These are phyloP conservation scores for Hormaphis cornu DNA, from an alignment of 1,140 invertebrate species.

Conservation along the genomic window DNA sequence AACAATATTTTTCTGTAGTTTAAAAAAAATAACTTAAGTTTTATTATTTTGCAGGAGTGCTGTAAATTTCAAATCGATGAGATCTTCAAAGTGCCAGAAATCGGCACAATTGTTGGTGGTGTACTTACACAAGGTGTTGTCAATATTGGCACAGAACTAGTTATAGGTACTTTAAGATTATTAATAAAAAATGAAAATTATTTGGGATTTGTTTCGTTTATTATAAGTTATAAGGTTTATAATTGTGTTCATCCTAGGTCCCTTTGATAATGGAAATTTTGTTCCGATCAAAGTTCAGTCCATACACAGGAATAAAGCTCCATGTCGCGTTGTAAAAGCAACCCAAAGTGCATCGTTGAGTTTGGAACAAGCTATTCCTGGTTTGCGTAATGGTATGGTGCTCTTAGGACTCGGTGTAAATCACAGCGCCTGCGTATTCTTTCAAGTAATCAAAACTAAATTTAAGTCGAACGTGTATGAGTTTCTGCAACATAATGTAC, in stretches of 20 bases:
- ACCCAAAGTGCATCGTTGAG: conserved; percentile 85
- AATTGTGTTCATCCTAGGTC: conserved; percentile 49
- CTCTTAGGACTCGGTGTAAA: conserved; percentile 50
- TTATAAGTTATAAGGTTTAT: neutral
- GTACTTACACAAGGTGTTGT: conserved; percentile 75
- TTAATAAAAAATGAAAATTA: neutral
- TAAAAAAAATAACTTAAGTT: neutral
- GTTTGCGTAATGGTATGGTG: conserved; percentile 76
- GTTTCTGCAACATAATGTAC: neutral
- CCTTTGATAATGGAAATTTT: conserved; percentile 73
- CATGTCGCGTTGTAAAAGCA: conserved; percentile 73
- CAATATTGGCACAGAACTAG: conserved; percentile 66
- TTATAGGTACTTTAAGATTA: conserved; percentile 48
- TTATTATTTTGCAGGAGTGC: conserved; percentile 6
- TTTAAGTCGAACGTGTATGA: neutral
- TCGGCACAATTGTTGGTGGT: conserved; percentile 71
- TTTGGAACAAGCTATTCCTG: conserved; percentile 53
- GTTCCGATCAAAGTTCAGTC: conserved; percentile 66
- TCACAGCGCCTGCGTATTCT: conserved; percentile 61
- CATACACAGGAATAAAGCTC: conserved; percentile 82
- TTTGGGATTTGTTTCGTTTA: neutral
- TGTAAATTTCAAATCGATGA: conserved; percentile 83
- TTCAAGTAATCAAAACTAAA: conserved; percentile 51
- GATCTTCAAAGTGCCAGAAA: conserved; percentile 70
- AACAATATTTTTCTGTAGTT: neutral